Conservation (phyloP, 2,888 invertebrate genomes). For the Scaptodrosophila latifasciaeformis region DNA sequence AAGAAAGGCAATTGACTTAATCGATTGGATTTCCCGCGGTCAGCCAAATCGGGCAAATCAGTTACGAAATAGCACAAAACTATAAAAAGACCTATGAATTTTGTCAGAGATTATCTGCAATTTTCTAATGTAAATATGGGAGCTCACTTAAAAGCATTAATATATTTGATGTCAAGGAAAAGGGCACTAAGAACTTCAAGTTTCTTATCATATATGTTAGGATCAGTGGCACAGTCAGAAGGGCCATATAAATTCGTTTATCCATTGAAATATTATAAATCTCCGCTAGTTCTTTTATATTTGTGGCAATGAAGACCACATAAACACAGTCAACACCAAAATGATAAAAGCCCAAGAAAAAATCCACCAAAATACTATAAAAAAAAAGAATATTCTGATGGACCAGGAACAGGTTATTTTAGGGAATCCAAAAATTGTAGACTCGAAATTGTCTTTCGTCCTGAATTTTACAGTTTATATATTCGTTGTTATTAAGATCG, state of each 20-base stretch:
- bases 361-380: conserved; percentile 84
- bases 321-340: conserved; percentile 98
- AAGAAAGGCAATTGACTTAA: conserved; percentile 82
- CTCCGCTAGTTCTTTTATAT: conserved; percentile 84
- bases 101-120: too few relatives aligned
- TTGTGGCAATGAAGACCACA: conserved; percentile 92
- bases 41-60: conserved; percentile 77
- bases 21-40: too few relatives aligned
- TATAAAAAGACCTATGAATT: conserved; percentile 82
- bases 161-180: conserved; percentile 91
- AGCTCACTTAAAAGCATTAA: too few relatives aligned
- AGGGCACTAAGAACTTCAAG: conserved; percentile 88
- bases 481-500: too few relatives aligned
- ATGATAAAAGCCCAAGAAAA: conserved; percentile 89
- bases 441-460: too few relatives aligned
- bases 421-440: too few relatives aligned
- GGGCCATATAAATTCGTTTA: conserved; percentile 75
- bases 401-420: too few relatives aligned
- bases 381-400: too few relatives aligned
- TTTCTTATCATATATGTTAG: conserved; percentile 83
- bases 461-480: too few relatives aligned
- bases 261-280: conserved; percentile 75
- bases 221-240: conserved; percentile 81
- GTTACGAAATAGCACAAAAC: conserved; percentile 87
- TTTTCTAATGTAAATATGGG: too few relatives aligned